Evolutionary conservation across 2,797 vertebrate genomes (phyloP).

Genomic region (Diplodus puntazzo): DNA sequence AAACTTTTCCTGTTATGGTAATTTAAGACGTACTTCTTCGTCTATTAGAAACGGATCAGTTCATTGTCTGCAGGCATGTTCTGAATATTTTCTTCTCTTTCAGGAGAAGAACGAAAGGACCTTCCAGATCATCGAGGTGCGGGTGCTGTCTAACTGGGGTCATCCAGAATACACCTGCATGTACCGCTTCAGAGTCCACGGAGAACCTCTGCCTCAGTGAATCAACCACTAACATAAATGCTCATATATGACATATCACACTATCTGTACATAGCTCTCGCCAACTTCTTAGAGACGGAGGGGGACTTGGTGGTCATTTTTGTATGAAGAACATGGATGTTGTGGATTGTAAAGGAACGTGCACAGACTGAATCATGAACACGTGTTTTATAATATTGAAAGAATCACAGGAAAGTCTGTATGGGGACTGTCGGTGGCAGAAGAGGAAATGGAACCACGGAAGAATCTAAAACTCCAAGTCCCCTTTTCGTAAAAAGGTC

Average conservation of each 20-base stretch:
- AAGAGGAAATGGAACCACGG: conserved; percentile 56
- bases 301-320: conserved; percentile 55
- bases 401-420: conserved; percentile 58
- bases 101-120: conserved; percentile 86
- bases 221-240: conserved; percentile 6
- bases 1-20: conserved; percentile 91
- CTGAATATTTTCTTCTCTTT: conserved; percentile 27
- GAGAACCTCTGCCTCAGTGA: conserved; percentile 85
- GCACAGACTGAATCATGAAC: conserved; percentile 51
- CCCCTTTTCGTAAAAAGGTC: conserved; percentile 60
- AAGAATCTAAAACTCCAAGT: conserved; percentile 64
- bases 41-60: not conserved
- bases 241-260: conserved; percentile 52
- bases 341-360: conserved; percentile 61
- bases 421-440: conserved; percentile 41
- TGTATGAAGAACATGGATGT: conserved; percentile 42
- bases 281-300: conserved; percentile 44
- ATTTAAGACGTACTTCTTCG: conserved; percentile 22
- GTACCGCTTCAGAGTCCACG: conserved; percentile 96
- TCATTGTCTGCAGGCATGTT: not conserved
- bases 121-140: conserved; percentile 95
- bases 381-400: conserved; percentile 54
- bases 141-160: conserved; percentile 96
- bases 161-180: conserved; percentile 95
- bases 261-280: conserved; percentile 80